Percentiles rank a stretch among this genome's conserved stretches.
Evolutionary conservation across 2,888 invertebrate genomes (phyloP).

Genomic region (Melieria picta): DNA sequence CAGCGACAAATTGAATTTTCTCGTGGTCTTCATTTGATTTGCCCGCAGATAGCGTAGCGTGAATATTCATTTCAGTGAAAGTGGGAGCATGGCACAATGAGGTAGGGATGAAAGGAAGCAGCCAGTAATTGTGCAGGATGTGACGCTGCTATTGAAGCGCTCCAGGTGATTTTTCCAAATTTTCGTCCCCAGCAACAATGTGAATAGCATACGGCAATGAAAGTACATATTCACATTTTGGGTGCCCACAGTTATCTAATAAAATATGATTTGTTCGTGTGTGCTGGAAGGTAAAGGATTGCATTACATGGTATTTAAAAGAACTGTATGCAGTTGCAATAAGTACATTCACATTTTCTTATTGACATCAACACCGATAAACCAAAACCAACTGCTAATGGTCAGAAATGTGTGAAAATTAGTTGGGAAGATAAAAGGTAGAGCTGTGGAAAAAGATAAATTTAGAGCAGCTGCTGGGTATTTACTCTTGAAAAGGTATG

Average conservation of each 20-base stretch:
- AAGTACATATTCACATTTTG: neutral
- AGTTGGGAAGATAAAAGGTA: no score
- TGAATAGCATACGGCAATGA: constrained; percentile 5
- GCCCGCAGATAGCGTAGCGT: neutral
- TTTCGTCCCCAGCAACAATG: neutral
- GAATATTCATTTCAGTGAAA: constrained; percentile 18
- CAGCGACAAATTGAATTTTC: neutral
- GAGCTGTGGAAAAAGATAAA: no score
- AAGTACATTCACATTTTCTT: neutral
- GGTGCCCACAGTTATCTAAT: constrained; percentile 9
- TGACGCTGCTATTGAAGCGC: neutral
- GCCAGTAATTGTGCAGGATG: neutral
- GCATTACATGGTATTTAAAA: constrained; percentile 1
- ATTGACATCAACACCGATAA: constrained; percentile 7
- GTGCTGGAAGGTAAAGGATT: constrained; percentile 4
- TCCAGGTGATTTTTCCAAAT: constrained; percentile 21
- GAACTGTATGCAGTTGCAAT: neutral
- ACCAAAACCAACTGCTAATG: constrained; percentile 8
- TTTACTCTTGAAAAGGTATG: no score
- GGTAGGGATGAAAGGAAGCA: constrained; percentile 11
- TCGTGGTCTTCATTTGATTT: constrained; percentile 18
- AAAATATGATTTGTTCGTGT: neutral
- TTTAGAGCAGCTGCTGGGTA: no score
- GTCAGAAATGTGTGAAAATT: neutral
- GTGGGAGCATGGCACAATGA: neutral